Conservation (phyloP, 2,888 invertebrate species). For the Caenorhabditis sp. region DNA sequence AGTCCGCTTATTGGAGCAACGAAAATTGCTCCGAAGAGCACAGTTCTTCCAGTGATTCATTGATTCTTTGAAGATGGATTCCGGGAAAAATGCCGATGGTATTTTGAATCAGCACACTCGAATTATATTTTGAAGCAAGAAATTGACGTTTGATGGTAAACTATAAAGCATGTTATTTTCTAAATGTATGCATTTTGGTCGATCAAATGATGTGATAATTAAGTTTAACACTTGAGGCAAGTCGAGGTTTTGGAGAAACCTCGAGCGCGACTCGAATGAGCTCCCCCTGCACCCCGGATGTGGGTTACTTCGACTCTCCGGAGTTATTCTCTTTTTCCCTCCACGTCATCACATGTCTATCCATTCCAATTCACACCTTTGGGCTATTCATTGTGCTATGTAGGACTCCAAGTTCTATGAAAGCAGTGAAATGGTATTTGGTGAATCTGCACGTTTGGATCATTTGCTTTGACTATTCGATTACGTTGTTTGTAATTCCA, state of each 20-base stretch:
- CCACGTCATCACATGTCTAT: not conserved
- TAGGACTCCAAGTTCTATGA: constrained; percentile 31
- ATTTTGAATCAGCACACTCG: too few relatives aligned
- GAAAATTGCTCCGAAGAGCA: too few relatives aligned
- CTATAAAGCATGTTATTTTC: too few relatives aligned
- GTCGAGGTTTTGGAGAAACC: too few relatives aligned
- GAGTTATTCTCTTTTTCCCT: not conserved
- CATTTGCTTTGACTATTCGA: not conserved
- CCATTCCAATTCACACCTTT: constrained; percentile 7
- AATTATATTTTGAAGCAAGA: too few relatives aligned
- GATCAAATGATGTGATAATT: too few relatives aligned
- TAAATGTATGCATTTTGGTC: too few relatives aligned
- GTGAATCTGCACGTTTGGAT: constrained; percentile 13
- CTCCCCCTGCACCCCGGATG: not conserved
- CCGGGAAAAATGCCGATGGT: too few relatives aligned
- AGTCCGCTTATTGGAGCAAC: too few relatives aligned
- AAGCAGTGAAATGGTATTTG: constrained; percentile 29
- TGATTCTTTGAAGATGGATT: too few relatives aligned
- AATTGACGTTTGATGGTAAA: too few relatives aligned
- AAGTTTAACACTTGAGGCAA: not conserved
- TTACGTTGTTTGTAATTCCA: not conserved
- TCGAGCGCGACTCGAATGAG: not conserved
- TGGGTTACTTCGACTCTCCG: constrained; percentile 24
- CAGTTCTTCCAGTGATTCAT: too few relatives aligned
- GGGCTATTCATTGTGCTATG: constrained; percentile 5